These are phyloP conservation scores for Parnassius apollo DNA, from an alignment of 2,888 invertebrate genomes.

Conservation along the genomic window DNA sequence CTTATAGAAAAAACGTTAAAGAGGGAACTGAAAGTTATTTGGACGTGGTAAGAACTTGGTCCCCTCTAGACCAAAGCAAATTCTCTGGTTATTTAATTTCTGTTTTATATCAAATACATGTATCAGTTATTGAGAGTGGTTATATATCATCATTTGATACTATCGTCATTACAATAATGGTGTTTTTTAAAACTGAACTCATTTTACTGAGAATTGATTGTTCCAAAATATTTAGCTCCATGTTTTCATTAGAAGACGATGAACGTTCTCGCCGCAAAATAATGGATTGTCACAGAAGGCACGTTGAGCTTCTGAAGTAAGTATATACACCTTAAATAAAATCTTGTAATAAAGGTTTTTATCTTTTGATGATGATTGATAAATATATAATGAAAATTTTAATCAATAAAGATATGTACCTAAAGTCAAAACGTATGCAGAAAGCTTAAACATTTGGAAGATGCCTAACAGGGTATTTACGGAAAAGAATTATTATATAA, in stretches of 20 bases:
- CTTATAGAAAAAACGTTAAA: conserved; percentile 46
- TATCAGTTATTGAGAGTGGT: conserved; percentile 52
- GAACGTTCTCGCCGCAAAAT: conserved; percentile 37
- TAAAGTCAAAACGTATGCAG: background rate
- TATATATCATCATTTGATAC: conserved; percentile 62
- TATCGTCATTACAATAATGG: conserved; percentile 58
- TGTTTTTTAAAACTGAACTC: conserved; percentile 56
- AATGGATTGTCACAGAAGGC: conserved; percentile 49
- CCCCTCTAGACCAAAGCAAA: conserved; percentile 55
- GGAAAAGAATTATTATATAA: background rate
- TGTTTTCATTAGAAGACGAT: conserved; percentile 24
- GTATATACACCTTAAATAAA: conserved; percentile 28
- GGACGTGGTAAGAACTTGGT: conserved; percentile 60
- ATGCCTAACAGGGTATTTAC: background rate
- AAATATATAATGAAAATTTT: background rate
- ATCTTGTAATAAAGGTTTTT: no score
- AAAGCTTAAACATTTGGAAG: background rate
- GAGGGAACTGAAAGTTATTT: conserved; percentile 50
- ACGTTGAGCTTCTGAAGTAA: conserved; percentile 55
- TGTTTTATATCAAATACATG: conserved; percentile 48
- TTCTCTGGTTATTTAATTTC: conserved; percentile 47
- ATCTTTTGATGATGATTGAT: background rate
- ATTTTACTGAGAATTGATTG: conserved; percentile 52
- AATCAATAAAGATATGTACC: background rate
- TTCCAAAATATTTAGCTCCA: conserved; percentile 46